Conservation (phyloP, 1,140 invertebrate species). For the Bombus soroeensis region DNA sequence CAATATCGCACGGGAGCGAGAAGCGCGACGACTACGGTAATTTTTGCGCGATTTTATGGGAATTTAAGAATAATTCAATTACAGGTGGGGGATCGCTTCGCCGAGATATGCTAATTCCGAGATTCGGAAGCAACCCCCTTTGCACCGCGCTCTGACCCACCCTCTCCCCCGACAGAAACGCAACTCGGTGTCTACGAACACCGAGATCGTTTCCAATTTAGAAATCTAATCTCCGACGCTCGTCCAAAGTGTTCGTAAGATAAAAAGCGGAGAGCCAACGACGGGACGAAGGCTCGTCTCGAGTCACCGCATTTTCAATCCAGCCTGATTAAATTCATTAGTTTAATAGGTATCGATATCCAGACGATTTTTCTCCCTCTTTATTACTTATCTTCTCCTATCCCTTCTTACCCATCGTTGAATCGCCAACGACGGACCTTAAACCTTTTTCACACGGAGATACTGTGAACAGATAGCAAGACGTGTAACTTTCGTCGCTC, state of each 20-base stretch:
- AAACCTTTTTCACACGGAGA: neutral
- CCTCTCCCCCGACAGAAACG: constrained; percentile 22
- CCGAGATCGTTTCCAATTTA: constrained; percentile 80
- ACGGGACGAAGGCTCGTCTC: constrained; percentile 66
- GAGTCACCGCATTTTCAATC: constrained; percentile 80
- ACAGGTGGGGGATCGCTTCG: constrained; percentile 80
- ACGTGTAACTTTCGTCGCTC: no score
- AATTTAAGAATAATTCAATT: constrained; percentile 84
- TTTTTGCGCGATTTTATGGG: constrained; percentile 83
- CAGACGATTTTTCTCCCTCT: constrained; percentile 70
- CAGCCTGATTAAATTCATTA: constrained; percentile 83
- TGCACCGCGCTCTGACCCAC: neutral
- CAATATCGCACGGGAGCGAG: constrained; percentile 69
- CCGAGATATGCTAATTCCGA: constrained; percentile 82
- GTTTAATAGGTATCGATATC: constrained; percentile 82
- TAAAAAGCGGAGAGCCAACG: constrained; percentile 54
- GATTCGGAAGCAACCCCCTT: constrained; percentile 56
- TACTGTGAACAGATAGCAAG: no score
- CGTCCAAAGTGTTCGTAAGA: constrained; percentile 75
- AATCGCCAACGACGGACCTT: neutral
- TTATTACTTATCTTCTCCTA: neutral
- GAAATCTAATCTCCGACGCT: constrained; percentile 83
- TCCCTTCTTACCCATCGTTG: constrained; percentile 5
- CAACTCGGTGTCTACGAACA: constrained; percentile 15
- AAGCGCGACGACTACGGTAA: constrained; percentile 69